These are phyloP conservation scores for Drosophila glabriapex DNA, from an alignment of 2,888 invertebrate species.

Conservation along the genomic window DNA sequence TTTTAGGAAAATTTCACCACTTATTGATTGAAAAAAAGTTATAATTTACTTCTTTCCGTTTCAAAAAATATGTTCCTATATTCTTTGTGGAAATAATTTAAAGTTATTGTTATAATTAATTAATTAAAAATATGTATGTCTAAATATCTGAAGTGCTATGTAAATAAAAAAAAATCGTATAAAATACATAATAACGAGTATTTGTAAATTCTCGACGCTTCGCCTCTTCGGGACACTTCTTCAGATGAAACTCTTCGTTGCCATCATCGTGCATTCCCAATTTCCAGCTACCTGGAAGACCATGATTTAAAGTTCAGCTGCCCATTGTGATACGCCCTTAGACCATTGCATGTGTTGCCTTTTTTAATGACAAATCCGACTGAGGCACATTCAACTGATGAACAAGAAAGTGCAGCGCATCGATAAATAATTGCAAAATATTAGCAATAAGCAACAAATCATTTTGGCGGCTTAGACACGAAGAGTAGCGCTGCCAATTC, in stretches of 20 bases:
- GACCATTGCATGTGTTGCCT: neutral
- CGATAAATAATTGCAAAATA: neutral
- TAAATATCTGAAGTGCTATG: neutral
- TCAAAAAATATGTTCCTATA: neutral
- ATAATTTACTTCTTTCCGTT: neutral
- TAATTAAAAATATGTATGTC: neutral
- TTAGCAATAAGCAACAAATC: neutral
- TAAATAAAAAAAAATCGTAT: neutral
- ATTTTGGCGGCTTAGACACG: neutral
- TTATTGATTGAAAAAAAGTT: neutral
- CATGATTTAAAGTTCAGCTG: neutral
- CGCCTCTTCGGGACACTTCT: neutral
- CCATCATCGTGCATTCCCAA: neutral
- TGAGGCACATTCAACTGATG: neutral
- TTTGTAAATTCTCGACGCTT: neutral
- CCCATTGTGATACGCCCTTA: neutral
- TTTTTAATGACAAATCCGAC: neutral
- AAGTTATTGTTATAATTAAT: neutral
- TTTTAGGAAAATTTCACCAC: neutral
- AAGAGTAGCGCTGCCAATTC: neutral
- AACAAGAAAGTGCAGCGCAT: constrained; percentile 5
- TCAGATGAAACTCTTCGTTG: neutral
- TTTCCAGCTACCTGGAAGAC: neutral
- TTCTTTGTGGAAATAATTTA: neutral
- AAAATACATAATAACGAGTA: neutral